Evolutionary conservation across 2,797 vertebrate genomes (phyloP), one percentile per base, ranked within the genome.

Genomic region (Champsocephalus gunnari): DNA sequence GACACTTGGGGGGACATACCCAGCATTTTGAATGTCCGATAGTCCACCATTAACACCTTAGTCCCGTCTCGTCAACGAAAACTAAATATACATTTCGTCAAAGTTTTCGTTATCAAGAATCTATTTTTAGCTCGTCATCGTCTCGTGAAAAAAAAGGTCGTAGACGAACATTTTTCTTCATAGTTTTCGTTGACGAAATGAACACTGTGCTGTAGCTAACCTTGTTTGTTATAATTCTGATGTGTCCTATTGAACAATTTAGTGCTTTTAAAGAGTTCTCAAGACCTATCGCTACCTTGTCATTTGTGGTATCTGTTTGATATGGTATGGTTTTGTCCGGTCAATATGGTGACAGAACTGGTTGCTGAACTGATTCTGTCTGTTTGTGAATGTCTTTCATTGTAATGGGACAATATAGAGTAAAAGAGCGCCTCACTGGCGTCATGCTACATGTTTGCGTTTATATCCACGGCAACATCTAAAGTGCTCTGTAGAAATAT

Each of bases 311-410:
- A 43, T 17, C 1, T 71, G 50, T 41, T 32, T 24, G 12, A 14
- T 11, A 49, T 34, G 3, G 2, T 38, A 1, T 32, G 3, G 8
- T 65, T 5, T 12, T n/a, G 6, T 0, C 2, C 9, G 45, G 12
- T 56, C 11, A 21, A 14, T 51, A 1, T 14, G 21, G 17, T 41
- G 11, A 17, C 34, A 38, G 34, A 38, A 38, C 34, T 38, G 34
- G 28, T 28, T 28, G 28, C 28, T 28, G 28, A 28, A 28, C 28
- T 28, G 28, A 28, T 28, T 38, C 8, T 38, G 34, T 38, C 34
- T 38, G 34, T 8, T 38, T 38, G 34, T 38, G 8, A 38, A 38
- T 8, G 34, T 38, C 5, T 38, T 38, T 38, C 34, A 38, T 38
- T 38, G 48, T 21, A 21, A 0, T 1, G 19, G 44, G 24, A 38